Evolutionary conservation across 1,140 invertebrate genomes (phyloP), one percentile per base, ranked within the genome.

Genomic region (Solen grandis): DNA sequence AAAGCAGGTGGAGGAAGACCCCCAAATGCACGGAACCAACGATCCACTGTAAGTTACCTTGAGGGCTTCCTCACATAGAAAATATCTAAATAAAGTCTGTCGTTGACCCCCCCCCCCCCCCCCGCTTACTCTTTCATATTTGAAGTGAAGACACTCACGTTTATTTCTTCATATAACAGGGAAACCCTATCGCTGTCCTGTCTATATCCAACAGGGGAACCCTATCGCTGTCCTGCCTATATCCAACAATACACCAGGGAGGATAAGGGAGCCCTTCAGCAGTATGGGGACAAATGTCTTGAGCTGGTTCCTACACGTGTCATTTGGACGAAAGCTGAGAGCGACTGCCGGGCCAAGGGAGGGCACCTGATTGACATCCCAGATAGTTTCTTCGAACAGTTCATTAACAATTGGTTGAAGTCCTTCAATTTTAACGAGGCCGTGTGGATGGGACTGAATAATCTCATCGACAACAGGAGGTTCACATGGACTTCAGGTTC

Each of bases 401-500:
- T 50, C 31, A 66, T 76, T 10, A 66, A 76, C 38, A 25, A 31
- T 14, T 76, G 74, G 74, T 66, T 76, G 8, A 76, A 76, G 41
- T 76, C 74, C 8, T 63, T 60, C 38, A 62, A 76, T 16, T 76
- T 76, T 36, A 36, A 76, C 35, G 41, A 76, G 19, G 74, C 74
- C 0, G 59, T 62, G 0, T 76, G 74, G 74, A 76, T 52, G 16
- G 74, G 74, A 13, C 35, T 76, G 5, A 60, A 76, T 27, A 63
- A 76, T 38, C 54, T 76, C 0, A 41, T 46, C 3, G 41, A 41
- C 35, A 63, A 76, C 19, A 63, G 66, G 35, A 38, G 66, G 19
- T 76, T 76, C 36, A 63, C 65, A 29, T 76, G 74, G 74, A 76
- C 66, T 46, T 76, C 74, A 0, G 74, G 74, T 76, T 55, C 19